Percentiles rank a stretch among this genome's conserved stretches.
phyloP scores from a whole-genome alignment of 1,140 invertebrate genomes.

The Microplitis mediator region DNA sequence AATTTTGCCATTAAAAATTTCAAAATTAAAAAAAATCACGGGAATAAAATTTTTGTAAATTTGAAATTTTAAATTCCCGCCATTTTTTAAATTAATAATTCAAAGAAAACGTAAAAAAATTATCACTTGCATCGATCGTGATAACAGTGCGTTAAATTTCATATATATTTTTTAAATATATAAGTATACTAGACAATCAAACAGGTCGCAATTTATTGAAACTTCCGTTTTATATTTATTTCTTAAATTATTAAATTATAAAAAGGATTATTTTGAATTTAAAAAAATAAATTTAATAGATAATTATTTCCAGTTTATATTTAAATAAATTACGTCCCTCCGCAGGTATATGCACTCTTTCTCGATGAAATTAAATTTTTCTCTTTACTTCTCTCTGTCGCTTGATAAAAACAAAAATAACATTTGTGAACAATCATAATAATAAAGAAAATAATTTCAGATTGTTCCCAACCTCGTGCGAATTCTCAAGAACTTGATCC shows the following conservation, averaged over 20 bases:
- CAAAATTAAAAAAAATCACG: background rate
- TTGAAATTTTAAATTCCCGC: no score
- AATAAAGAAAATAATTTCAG: conserved; percentile 67
- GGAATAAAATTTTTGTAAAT: no score
- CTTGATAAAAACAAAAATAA: conserved; percentile 21
- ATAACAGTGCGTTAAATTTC: no score
- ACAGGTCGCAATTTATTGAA: no score
- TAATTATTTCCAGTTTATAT: conserved; percentile 16
- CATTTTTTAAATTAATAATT: no score
- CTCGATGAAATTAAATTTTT: conserved; percentile 15
- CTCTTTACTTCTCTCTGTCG: conserved; percentile 31
- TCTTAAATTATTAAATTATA: background rate
- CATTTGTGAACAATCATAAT: conserved; percentile 4
- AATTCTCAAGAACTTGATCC: conserved; percentile 96
- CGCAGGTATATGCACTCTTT: conserved; percentile 44
- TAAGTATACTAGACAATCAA: no score
- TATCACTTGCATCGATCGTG: no score
- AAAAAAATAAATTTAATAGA: background rate
- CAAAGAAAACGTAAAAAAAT: no score
- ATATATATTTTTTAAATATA: no score
- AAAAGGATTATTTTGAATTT: no score
- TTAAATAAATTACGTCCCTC: conserved; percentile 47
- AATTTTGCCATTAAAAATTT: conserved; percentile 28
- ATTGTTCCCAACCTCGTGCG: conserved; percentile 97
- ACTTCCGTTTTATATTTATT: no score